Evolutionary conservation across 2,113 vertebrate species (phyloP), one percentile per base, ranked within the genome.

Genomic region (Gulo gulo): DNA sequence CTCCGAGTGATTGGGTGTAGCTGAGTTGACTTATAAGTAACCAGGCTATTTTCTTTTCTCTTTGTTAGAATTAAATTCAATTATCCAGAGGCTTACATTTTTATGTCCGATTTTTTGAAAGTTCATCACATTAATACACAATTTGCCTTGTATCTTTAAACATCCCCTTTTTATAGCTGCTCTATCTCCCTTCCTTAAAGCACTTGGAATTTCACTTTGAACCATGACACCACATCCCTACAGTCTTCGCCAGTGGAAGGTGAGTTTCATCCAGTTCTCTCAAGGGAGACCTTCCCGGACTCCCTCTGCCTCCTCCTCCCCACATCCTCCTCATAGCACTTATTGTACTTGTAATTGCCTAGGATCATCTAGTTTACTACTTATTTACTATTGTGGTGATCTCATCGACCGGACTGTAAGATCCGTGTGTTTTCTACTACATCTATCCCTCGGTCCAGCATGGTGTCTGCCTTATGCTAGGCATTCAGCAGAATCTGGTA

Each of bases 201-300:
- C 14, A 15, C 50, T 39, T 45, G 42, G 50, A 36, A 71, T 74
- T n/a, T 29, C 57, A 36, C 65, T 21, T 88, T 29, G 20, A 4
- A 6, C 34, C 26, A 3, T 0, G 5, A 52, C 1, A 39, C 52
- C 36, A 7, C 10, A 39, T 13, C 10, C 59, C 67, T 24, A 24
- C 6, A 20, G 21, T n/a, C 31, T 45, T 76, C 59, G 63, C 84
- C 42, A 42, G 7, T 39, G 67, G 18, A 86, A 80, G 34, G 13
- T 39, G 47, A 80, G 20, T 85, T 69, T 76, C 1, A 1, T 47
- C 24, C 50, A 31, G 15, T n/a, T 16, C 23, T 74, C 65, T 74
- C 31, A 1, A 34, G 69, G 29, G 11, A 42, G 16, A 10, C 31
- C 20, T 86, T 55, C 47, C 15, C 5, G 4, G 7, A 34, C 50